Base-by-base conservation (phyloP, 2,888 invertebrate species). In the Leptopilina myrica region DNA sequence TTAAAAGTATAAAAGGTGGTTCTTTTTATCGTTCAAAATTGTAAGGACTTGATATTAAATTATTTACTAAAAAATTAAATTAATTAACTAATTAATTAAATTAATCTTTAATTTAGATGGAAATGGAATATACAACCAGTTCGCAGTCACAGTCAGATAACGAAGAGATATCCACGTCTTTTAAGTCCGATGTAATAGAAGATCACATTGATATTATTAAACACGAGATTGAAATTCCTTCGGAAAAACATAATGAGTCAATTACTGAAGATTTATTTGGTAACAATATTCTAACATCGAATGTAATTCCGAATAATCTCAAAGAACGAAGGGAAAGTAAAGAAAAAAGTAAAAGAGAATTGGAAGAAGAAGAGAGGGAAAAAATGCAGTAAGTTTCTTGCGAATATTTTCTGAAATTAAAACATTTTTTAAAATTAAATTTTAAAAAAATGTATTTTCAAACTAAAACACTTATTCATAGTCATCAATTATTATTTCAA, bases 351-450 rank as follows among this genome's bases (percentile, higher is more conserved):
- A 96, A 96, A 92, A 96, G 95, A 82, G 97, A 98, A 92, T 90
- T 97, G 11, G 98, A 98, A 91, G 98, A 98, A 90, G 98, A 98
- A 89, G 98, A 98, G 90, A 93, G 98, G 81, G 97, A 98, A 90
- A 97, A 97, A 92, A 98, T 98, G 98, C 98, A 98, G 98, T 98
- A 93, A 93, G 95, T 94, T 79, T 81, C 26, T n/a, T 33, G 5
- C 1, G 43, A 79, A n/a, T 62, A 56, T 2, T 1, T 43, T 8
- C 43, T 43, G 7, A 43, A 8, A 43, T 43, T 8, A 43, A 6
- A 43, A 43, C 43, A 33, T 33, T 33, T 33, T 33, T 33, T 33
- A 33, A 20, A 33, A 33, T 33, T 33, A 33, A 33, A 33, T 33
- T 33, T 33, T 4, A 33, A 33, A 33, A 33, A 20, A 20, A 20